These are phyloP conservation scores for Caenorhabditis imperialis DNA, from an alignment of 2,888 invertebrate genomes.

Conservation along the genomic window DNA sequence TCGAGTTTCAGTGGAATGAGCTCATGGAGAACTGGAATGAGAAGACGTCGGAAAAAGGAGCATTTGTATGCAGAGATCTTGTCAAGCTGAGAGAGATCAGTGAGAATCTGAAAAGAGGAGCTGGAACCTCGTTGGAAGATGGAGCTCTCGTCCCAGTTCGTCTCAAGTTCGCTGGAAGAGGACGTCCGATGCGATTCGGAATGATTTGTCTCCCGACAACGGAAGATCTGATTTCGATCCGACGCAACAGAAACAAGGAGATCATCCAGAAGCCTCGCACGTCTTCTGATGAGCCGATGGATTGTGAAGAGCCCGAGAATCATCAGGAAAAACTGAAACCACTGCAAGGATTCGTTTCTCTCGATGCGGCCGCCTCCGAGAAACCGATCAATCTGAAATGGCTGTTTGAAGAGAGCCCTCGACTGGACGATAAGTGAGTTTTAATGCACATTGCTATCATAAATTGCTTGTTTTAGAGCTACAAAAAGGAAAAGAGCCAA, in stretches of 20 bases:
- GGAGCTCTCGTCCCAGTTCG: slow-evolving; percentile 54
- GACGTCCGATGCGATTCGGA: slow-evolving; percentile 57
- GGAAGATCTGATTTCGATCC: slow-evolving; percentile 33
- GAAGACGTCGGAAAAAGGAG: neutral
- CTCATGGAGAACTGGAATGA: slow-evolving; percentile 57
- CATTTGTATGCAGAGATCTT: slow-evolving; percentile 34
- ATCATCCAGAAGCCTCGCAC: slow-evolving; percentile 42
- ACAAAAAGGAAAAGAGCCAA: slow-evolving; percentile 40
- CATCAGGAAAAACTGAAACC: slow-evolving; percentile 10
- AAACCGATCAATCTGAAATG: slow-evolving; percentile 59
- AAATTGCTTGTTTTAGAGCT: slow-evolving; percentile 22
- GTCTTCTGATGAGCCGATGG: neutral
- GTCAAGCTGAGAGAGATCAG: slow-evolving; percentile 11
- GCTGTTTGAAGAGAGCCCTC: slow-evolving; percentile 29
- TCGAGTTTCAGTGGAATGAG: slow-evolving; percentile 60
- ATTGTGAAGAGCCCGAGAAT: slow-evolving; percentile 25
- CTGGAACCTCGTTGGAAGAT: neutral
- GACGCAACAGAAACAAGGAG: slow-evolving; percentile 25
- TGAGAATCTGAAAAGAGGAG: slow-evolving; percentile 7
- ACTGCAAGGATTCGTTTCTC: slow-evolving; percentile 57
- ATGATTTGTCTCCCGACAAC: slow-evolving; percentile 53
- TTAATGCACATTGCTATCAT: too few species aligned
- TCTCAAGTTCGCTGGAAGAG: slow-evolving; percentile 56
- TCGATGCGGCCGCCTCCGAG: slow-evolving; percentile 55
- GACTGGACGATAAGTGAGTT: slow-evolving; percentile 42